Evolutionary conservation across 2,113 vertebrate genomes (phyloP).

Genomic region (Malurus alboscapulatus): DNA sequence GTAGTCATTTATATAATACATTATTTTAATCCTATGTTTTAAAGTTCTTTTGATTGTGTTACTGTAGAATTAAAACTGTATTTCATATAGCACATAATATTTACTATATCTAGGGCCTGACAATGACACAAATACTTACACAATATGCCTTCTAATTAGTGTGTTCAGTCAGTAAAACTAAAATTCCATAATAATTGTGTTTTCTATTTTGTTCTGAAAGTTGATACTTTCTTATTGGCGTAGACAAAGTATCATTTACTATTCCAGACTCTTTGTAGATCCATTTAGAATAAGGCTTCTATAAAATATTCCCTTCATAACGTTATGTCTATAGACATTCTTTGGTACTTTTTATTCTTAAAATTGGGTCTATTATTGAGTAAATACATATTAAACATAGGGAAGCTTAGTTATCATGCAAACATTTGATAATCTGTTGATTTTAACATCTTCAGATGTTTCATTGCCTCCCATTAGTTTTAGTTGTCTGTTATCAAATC

Average conservation of each 20-base stretch:
- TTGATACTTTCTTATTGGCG: not conserved
- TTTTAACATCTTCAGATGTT: not conserved
- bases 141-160: not conserved
- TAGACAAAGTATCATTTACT: not conserved
- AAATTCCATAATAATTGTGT: not conserved
- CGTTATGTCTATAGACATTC: not conserved
- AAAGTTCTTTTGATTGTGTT: not conserved
- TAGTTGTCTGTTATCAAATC: not conserved
- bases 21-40: rapidly evolving
- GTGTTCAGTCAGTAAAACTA: not conserved
- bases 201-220: not conserved
- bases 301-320: not conserved
- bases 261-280: not conserved
- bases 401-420: not conserved
- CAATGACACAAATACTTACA: not conserved
- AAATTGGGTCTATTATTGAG: not conserved
- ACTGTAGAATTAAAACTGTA: not conserved
- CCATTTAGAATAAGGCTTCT: not conserved
- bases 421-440: not conserved
- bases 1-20: not conserved
- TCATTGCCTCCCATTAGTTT: not conserved
- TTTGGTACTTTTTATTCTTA: not conserved
- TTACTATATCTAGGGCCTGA: not conserved
- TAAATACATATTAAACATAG: not conserved
- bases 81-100: not conserved